These are phyloP conservation scores for Venustoraphidia nigricollis DNA, from an alignment of 2,888 invertebrate species.

Conservation along the genomic window DNA sequence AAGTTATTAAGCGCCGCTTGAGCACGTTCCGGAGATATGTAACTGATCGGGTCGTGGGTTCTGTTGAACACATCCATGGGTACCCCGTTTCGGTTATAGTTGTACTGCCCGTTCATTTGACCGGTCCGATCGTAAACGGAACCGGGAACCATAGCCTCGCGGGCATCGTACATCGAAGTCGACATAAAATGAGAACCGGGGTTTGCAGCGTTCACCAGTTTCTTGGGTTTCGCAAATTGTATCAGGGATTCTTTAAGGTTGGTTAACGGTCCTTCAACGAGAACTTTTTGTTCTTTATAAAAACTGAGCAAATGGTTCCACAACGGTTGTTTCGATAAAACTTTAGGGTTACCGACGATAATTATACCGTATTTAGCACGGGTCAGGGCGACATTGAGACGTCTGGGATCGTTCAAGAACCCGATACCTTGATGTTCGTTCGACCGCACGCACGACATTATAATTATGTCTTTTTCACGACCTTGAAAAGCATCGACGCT, in stretches of 20 bases:
- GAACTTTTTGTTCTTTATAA: conserved; percentile 91
- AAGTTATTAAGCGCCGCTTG: conserved; percentile 62
- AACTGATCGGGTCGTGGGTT: conserved; percentile 82
- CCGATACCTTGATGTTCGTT: conserved; percentile 99
- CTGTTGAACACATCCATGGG: conserved; percentile 46
- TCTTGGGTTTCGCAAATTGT: conserved; percentile 94
- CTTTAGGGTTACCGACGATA: conserved; percentile 98
- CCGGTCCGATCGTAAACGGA: conserved; percentile 77
- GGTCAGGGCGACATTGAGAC: conserved; percentile 94
- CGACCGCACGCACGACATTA: conserved; percentile 96
- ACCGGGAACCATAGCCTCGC: conserved; percentile 88
- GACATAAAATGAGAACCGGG: conserved; percentile 97
- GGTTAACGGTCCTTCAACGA: conserved; percentile 94
- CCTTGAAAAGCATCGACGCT: conserved; percentile 99
- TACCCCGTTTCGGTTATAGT: conserved; percentile 20
- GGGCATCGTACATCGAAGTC: conserved; percentile 90
- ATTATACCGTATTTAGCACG: conserved; percentile 96
- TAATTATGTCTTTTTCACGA: conserved; percentile 96
- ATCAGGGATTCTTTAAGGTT: conserved; percentile 94
- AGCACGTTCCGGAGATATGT: conserved; percentile 74
- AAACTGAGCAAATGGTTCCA: conserved; percentile 97
- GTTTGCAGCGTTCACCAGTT: conserved; percentile 83
- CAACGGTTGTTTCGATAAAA: conserved; percentile 91
- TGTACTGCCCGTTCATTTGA: conserved; percentile 22
- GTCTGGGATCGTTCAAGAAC: conserved; percentile 92